Evolutionary conservation across 2,113 vertebrate species (phyloP).

Genomic region (Empidonax alnorum): DNA sequence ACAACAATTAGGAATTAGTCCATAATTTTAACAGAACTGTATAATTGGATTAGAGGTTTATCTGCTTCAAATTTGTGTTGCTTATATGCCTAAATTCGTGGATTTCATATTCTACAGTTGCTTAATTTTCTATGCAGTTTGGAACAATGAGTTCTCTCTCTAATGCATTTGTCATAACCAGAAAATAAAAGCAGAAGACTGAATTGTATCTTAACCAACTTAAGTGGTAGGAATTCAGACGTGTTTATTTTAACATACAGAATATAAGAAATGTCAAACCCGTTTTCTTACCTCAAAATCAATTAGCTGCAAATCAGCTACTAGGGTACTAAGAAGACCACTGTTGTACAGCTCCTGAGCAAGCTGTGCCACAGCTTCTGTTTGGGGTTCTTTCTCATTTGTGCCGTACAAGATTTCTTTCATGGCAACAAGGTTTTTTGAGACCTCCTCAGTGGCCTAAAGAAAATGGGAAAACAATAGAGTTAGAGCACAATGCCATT

Average conservation of each 20-base stretch:
- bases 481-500: not conserved
- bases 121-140: not conserved
- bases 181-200: not conserved
- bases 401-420: constrained; percentile 95
- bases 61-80: not conserved
- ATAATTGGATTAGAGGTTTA: not conserved
- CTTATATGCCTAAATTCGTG: not conserved
- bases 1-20: not conserved
- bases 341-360: constrained; percentile 96
- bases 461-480: not conserved
- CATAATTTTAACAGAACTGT: not conserved
- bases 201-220: not conserved
- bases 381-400: constrained; percentile 92
- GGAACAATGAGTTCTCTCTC: not conserved
- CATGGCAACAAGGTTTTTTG: constrained; percentile 96
- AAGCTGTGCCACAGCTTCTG: constrained; percentile 92
- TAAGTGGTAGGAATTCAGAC: not conserved
- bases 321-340: constrained; percentile 88
- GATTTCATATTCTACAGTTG: not conserved
- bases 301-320: constrained; percentile 91
- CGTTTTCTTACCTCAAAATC: constrained; percentile 89
- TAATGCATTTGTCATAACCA: not conserved
- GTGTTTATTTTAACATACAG: not conserved
- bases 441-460: constrained; percentile 95
- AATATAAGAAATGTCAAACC: not conserved